phyloP scores from a whole-genome alignment of 1,140 invertebrate genomes.

The Schlechtendalia chinensis region DNA sequence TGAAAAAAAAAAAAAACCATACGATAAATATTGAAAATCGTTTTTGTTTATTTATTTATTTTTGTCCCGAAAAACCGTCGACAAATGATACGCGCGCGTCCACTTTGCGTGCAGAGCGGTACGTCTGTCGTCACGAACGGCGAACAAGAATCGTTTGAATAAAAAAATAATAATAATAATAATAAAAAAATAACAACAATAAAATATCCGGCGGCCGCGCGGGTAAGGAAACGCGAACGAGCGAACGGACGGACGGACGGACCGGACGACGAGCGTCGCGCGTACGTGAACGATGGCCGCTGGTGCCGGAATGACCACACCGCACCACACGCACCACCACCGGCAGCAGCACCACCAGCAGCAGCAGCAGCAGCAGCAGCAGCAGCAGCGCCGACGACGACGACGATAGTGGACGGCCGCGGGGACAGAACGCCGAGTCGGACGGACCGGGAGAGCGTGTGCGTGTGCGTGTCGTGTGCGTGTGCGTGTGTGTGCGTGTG shows the following conservation, averaged over 20 bases:
- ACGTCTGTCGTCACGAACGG: no score
- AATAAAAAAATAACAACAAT: neutral
- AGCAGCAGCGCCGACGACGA: neutral
- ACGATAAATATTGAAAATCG: no score
- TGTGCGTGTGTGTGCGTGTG: neutral
- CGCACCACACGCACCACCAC: neutral
- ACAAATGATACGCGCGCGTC: no score
- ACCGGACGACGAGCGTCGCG: slow-evolving; percentile 13
- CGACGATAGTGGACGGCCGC: neutral
- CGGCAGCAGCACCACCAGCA: neutral
- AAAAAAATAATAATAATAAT: no score
- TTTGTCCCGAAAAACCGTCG: no score
- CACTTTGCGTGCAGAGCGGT: no score
- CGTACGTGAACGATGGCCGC: slow-evolving; percentile 41
- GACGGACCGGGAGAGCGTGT: no score
- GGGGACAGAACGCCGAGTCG: neutral
- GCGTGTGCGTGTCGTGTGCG: neutral
- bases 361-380: neutral
- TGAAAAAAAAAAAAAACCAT: no score
- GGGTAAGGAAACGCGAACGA: no score
- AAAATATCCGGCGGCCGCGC: neutral
- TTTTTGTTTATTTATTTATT: no score
- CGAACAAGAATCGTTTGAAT: no score
- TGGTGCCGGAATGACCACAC: slow-evolving; percentile 47
- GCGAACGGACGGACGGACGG: neutral